Evolutionary conservation across 2,888 invertebrate genomes (phyloP).

Genomic region (Pristionchus arcanus): DNA sequence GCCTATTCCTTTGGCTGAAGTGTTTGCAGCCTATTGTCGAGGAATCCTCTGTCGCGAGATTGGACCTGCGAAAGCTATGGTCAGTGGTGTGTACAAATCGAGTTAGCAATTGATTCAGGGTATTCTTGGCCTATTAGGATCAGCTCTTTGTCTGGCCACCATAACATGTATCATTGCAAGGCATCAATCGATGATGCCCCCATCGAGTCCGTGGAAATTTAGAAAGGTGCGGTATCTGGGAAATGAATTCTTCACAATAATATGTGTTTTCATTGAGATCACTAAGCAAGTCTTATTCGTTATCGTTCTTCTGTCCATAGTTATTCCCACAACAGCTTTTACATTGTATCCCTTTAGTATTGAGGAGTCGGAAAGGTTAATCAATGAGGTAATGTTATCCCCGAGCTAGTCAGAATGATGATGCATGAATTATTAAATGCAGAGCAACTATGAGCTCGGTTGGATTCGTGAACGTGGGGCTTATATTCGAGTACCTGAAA

Average conservation of each 20-base stretch:
- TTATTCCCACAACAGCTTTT: not conserved
- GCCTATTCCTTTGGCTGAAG: not conserved
- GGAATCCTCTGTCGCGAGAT: not conserved
- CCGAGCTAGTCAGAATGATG: not conserved
- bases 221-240: too few species aligned
- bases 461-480: not conserved
- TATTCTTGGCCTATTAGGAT: too few species aligned
- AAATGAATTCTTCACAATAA: too few species aligned
- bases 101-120: too few species aligned
- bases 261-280: too few species aligned
- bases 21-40: not conserved
- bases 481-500: not conserved
- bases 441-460: not conserved
- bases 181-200: too few species aligned
- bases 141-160: too few species aligned
- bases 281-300: not conserved
- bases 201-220: too few species aligned
- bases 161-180: too few species aligned
- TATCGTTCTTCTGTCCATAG: not conserved
- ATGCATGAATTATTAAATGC: not conserved
- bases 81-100: too few species aligned
- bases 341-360: not conserved
- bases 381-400: not conserved
- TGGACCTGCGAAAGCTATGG: too few species aligned
- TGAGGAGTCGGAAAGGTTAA: not conserved